Base-by-base conservation (phyloP, 2,113 vertebrate genomes). In the Aix galericulata region DNA sequence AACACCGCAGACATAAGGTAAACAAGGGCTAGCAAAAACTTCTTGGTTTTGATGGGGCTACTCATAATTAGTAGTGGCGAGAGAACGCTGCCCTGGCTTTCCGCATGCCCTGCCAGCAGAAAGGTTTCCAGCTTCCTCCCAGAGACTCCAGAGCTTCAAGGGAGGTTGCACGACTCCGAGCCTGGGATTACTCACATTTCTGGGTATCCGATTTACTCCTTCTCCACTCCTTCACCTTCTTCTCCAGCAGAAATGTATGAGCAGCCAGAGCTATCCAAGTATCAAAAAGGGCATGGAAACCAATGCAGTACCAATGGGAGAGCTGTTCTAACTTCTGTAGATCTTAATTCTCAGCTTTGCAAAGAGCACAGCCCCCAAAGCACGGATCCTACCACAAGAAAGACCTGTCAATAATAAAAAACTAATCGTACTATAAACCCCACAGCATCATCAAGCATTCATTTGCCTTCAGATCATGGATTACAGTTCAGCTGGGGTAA, bases 351-450 rank as follows among this genome's bases (percentile, higher is more conserved):
- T 81, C 86, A 32, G 62, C 67, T 92, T 82, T 92, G 66, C 71
- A 89, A 87, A 87, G 62, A 83, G 22, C 10, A 25, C 55, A 87
- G 56, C 44, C 73, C 62, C 69, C 73, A 73, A 88, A 94, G 76
- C 56, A 88, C 38, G 42, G 85, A 95, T 84, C 32, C 66, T 93
- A 69, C 68, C 88, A 88, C 38, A 84, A 69, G 88, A 76, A 91
- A 94, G 74, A 58, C 50, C 60, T 8, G 8, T 75, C 80, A 92
- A 88, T 90, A 93, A 68, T 40, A 89, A 91, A 91, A 87, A 14
- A 21, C 25, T 60, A 67, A 88, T 77, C 46, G 48, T 27, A 68
- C 73, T 53, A 40, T 81, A 82, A 95, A 81, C 73, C 86, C 72
- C 60, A 27, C 13, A 55, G 25, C 50, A 90, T 83, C 46, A 67